Percentiles rank a stretch among this genome's conserved stretches.
phyloP scores from a whole-genome alignment of 2,888 invertebrate genomes.

The Heliconius erato region DNA sequence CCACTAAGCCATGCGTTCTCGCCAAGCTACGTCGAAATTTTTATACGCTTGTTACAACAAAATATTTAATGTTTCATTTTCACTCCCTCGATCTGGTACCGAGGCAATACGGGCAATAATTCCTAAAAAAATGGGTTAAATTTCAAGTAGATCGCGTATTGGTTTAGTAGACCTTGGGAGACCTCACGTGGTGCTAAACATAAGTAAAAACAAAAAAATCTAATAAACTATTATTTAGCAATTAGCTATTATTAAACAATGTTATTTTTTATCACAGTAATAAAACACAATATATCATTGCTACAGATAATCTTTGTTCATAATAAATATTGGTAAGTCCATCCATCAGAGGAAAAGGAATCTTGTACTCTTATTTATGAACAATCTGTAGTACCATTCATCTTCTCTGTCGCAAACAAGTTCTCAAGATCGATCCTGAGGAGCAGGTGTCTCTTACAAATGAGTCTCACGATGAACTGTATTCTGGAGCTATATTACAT shows the following conservation, averaged over 20 bases:
- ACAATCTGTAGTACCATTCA: constrained; percentile 50
- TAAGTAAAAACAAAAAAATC: background rate
- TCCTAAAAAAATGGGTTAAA: too few species aligned
- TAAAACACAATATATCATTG: constrained; percentile 27
- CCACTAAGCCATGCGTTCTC: too few species aligned
- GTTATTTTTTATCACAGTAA: background rate
- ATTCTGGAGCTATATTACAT: constrained; percentile 61
- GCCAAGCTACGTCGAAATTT: too few species aligned
- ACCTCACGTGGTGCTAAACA: too few species aligned
- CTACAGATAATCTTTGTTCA: constrained; percentile 46
- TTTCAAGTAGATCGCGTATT: too few species aligned
- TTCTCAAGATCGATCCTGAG: constrained; percentile 50
- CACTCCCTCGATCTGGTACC: too few species aligned
- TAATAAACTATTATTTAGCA: background rate
- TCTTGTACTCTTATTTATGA: constrained; percentile 25
- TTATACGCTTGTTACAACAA: too few species aligned
- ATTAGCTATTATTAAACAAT: too few species aligned
- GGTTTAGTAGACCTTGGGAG: too few species aligned
- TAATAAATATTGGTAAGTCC: constrained; percentile 48
- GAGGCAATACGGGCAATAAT: too few species aligned
- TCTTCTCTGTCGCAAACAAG: constrained; percentile 30
- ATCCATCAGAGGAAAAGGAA: constrained; percentile 8
- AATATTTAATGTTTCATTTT: too few species aligned
- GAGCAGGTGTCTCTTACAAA: constrained; percentile 65
- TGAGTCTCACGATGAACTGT: constrained; percentile 61